Percentiles rank a stretch among this genome's conserved stretches.
These are phyloP conservation scores for Podabrus alpinus DNA, from an alignment of 2,888 invertebrate genomes.

Conservation along the genomic window DNA sequence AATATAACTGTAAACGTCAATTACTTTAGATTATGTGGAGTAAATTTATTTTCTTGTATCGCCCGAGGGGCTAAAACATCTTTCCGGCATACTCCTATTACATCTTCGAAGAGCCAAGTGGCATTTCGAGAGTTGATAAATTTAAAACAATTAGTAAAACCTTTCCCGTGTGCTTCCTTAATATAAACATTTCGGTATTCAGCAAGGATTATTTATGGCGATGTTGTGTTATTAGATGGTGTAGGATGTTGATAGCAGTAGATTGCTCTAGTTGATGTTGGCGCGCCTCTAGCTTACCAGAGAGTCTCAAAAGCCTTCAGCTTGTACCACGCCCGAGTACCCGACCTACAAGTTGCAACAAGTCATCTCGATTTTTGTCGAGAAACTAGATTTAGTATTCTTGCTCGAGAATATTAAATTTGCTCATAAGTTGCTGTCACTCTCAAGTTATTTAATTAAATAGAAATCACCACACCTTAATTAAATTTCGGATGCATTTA, in stretches of 20 bases:
- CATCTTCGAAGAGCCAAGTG: not conserved
- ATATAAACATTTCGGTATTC: not conserved
- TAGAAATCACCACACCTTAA: slow-evolving; percentile 4
- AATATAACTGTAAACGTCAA: not conserved
- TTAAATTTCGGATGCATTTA: slow-evolving; percentile 8
- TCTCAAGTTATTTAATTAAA: slow-evolving; percentile 4
- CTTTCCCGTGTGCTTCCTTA: not conserved
- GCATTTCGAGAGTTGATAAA: not conserved
- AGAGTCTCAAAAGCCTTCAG: slow-evolving; percentile 28
- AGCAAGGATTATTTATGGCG: slow-evolving; percentile 10
- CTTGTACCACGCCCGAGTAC: slow-evolving; percentile 49
- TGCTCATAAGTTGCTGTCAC: slow-evolving; percentile 26
- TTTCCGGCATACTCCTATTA: not conserved
- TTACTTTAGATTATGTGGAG: not conserved
- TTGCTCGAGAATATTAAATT: slow-evolving; percentile 19
- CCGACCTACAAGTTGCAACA: slow-evolving; percentile 44
- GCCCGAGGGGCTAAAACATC: not conserved
- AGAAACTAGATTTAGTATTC: slow-evolving; percentile 28
- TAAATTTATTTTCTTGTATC: not conserved
- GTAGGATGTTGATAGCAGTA: slow-evolving; percentile 25
- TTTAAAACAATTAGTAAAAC: not conserved
- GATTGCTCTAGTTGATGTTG: slow-evolving; percentile 34
- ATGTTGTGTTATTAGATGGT: slow-evolving; percentile 26
- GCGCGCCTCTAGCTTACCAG: slow-evolving; percentile 23
- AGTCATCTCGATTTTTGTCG: slow-evolving; percentile 40